A percentile compares a stretch with the other conserved stretches of the same genome.
Conservation (phyloP, 2,113 vertebrate genomes). For the Zosterops hypoxanthus region DNA sequence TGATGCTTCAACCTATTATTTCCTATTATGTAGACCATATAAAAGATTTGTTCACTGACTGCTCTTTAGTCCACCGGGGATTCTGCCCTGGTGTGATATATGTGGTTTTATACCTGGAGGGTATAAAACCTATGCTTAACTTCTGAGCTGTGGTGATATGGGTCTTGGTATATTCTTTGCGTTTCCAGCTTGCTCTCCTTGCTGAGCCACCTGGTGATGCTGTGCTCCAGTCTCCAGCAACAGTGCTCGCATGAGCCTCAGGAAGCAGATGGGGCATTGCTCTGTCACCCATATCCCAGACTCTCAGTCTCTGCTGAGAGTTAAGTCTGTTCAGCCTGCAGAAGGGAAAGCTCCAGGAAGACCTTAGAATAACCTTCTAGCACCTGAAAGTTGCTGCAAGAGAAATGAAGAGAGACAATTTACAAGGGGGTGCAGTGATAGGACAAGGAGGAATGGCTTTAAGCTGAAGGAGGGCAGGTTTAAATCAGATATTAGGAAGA, state of each 20-base stretch:
- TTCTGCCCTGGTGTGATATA: background rate
- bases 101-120: background rate
- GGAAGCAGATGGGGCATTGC: background rate
- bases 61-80: background rate
- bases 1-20: background rate
- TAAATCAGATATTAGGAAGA: background rate
- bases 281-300: background rate
- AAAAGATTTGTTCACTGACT: background rate
- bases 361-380: background rate
- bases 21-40: background rate
- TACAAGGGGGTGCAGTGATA: background rate
- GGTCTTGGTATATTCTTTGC: background rate
- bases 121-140: background rate
- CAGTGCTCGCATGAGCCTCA: accelerated
- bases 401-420: background rate
- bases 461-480: background rate
- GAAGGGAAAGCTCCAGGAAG: background rate
- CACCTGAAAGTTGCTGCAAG: background rate
- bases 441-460: background rate
- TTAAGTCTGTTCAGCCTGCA: background rate
- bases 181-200: background rate
- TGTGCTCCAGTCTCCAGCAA: background rate
- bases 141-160: background rate
- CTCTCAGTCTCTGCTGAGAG: background rate
- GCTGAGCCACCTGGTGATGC: background rate